A percentile compares a stretch with the other conserved stretches of the same genome.
These are phyloP conservation scores for Papilio dardanus DNA, from an alignment of 1,140 invertebrate genomes.

Conservation along the genomic window DNA sequence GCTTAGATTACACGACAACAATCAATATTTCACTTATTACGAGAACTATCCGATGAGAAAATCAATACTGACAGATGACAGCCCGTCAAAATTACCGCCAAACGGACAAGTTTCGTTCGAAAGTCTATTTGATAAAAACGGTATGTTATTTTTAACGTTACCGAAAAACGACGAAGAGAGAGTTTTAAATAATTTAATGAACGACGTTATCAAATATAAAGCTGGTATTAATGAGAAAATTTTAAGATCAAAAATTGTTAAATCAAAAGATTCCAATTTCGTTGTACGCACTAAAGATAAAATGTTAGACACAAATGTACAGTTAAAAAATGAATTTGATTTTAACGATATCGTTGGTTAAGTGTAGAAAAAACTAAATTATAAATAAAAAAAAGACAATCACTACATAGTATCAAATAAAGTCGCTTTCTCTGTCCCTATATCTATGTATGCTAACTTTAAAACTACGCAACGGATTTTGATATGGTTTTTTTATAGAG, in stretches of 20 bases:
- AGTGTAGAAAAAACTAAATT: conserved; percentile 7
- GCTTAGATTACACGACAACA: conserved; percentile 12
- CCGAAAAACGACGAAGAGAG: conserved; percentile 34
- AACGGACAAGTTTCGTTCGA: conserved; percentile 23
- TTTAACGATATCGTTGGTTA: conserved; percentile 34
- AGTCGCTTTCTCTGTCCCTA: no score
- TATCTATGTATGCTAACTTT: no score
- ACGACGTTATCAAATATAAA: conserved; percentile 21
- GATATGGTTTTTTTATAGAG: no score
- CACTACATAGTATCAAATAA: no score
- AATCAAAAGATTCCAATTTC: neutral
- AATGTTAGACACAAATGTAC: neutral
- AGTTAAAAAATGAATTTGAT: neutral
- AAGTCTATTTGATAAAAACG: conserved; percentile 37
- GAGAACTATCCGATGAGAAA: conserved; percentile 40
- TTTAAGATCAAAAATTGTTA: neutral
- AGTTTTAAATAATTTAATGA: conserved; percentile 40
- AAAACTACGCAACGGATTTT: no score
- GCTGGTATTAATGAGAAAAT: neutral
- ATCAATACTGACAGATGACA: neutral
- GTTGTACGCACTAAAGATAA: neutral
- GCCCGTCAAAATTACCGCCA: conserved; percentile 9
- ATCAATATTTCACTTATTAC: neutral
- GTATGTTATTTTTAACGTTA: conserved; percentile 37
- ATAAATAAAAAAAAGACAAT: no score